These are phyloP conservation scores for Drosophila basisetae DNA, from an alignment of 2,888 invertebrate genomes.

Conservation along the genomic window DNA sequence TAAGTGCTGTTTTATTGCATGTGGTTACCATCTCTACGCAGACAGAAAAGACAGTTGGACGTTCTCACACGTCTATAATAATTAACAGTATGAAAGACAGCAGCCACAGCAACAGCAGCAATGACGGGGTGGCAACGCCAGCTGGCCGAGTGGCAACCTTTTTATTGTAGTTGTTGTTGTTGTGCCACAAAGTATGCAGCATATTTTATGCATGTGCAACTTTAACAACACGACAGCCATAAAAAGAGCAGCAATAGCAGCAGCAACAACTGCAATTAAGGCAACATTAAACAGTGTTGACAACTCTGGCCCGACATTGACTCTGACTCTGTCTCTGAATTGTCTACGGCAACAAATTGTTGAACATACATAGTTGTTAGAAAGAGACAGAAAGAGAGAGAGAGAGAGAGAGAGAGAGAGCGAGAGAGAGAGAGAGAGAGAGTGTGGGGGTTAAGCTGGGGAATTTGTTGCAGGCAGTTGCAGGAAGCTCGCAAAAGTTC, in stretches of 20 bases:
- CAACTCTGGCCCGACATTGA: conserved; percentile 75
- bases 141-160: conserved; percentile 22
- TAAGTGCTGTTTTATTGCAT: conserved; percentile 81
- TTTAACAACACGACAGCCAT: conserved; percentile 62
- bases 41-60: conserved; percentile 42
- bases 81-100: conserved; percentile 81
- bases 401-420: background rate
- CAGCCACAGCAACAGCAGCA: conserved; percentile 48
- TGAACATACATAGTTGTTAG: conserved; percentile 64
- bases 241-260: conserved; percentile 46
- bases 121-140: conserved; percentile 27
- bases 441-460: conserved; percentile 49
- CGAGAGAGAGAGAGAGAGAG: too few species aligned
- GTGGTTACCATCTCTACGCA: conserved; percentile 56
- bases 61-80: conserved; percentile 82
- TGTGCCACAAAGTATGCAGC: conserved; percentile 66
- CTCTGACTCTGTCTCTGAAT: conserved; percentile 43
- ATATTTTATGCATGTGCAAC: conserved; percentile 80
- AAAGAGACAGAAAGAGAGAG: background rate
- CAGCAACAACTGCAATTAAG: conserved; percentile 71
- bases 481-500: conserved; percentile 64
- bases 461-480: conserved; percentile 66
- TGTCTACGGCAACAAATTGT: conserved; percentile 74
- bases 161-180: conserved; percentile 15
- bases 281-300: conserved; percentile 76